Base-by-base conservation (phyloP, 2,888 invertebrate species). In the Conus canariensis region DNA sequence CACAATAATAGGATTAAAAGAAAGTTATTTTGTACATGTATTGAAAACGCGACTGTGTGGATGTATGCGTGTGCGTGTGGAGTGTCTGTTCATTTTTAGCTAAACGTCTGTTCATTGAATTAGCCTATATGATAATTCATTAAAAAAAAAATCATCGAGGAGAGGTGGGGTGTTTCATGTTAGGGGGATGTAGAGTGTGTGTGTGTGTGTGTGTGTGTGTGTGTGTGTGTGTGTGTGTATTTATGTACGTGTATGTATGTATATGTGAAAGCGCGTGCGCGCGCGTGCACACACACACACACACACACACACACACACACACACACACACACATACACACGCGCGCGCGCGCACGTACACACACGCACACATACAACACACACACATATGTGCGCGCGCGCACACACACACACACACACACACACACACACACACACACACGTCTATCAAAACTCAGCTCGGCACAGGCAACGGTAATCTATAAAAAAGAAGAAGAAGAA, bases 131-230 rank as follows among this genome's bases (percentile, higher is more conserved):
- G 16, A 64, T 64, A 64, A 16, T 2, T 16, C 3, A 64, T 7
- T 16, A 64, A 64, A 64, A 64, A 64, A 64, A 64, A 64, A 64
- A 64, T 14, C 64, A 64, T 10, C 16, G 3, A 64, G 64, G 22
- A 70, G 70, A 70, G 60, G 16, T 10, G 2, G 60, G 16, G 60
- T 14, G 60, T 64, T 14, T 7, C 10, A 16, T 10, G 60, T 10
- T 64, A 16, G 60, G 60, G 10, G 60, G 60, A 6, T 64, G 60
- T 30, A 30, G 70, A 30, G 70, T 70, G n/a, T 70, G 70, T 70
- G 70, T 70, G 70, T n/a, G n/a, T 70, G 70, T 70, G 70, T 70
- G 70, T 70, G 70, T 70, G 22, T 22, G 70, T 70, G 70, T 70
- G 22, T 70, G 70, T 22, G 70, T 70, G 70, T 22, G 70, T 70